A percentile compares a stretch with the other conserved stretches of the same genome.
phyloP scores from a whole-genome alignment of 2,888 invertebrate species.

The Thera obeliscata region DNA sequence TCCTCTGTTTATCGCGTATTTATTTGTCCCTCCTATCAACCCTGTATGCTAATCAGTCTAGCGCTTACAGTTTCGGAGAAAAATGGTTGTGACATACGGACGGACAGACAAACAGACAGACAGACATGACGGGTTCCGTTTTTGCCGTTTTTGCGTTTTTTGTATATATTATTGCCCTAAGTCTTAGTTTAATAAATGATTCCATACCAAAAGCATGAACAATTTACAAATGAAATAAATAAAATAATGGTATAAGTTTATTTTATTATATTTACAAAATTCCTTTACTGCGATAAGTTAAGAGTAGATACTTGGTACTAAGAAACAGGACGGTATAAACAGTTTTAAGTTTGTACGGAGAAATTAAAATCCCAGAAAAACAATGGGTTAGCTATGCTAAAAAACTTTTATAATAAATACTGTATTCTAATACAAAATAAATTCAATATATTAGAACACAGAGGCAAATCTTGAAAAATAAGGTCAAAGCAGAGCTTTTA shows the following conservation, averaged over 20 bases:
- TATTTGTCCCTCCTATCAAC: no score
- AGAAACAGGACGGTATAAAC: background rate
- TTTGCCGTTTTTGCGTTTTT: no score
- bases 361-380: background rate
- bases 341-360: background rate
- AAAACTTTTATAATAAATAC: background rate
- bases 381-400: background rate
- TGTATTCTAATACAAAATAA: background rate
- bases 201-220: no score
- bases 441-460: background rate
- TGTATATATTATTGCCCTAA: no score
- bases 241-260: background rate
- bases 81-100: no score
- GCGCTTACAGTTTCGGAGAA: no score
- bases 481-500: no score
- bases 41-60: no score
- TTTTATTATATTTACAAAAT: background rate
- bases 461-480: background rate
- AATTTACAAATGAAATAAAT: background rate
- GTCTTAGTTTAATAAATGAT: no score
- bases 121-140: no score
- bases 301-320: background rate
- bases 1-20: no score
- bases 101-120: no score
- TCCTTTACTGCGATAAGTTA: background rate